Percentiles rank a stretch among this genome's conserved stretches.
Conservation (phyloP, 92 coral and sea anemone species). For the Anthopleura xanthogrammica region DNA sequence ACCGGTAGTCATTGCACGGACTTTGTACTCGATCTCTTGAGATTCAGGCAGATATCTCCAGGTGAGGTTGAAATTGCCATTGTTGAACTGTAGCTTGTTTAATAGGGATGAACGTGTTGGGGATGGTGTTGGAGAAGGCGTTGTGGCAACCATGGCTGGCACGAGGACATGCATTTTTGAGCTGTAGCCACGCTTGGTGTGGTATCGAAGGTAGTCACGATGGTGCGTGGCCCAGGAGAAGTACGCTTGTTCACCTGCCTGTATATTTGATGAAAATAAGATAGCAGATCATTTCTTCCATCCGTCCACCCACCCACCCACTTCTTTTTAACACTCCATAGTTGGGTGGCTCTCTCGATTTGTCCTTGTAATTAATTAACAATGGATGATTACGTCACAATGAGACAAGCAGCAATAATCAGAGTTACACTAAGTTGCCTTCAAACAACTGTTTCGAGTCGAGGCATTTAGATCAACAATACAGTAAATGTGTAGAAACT, state of each 20-base stretch:
- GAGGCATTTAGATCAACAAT: no score
- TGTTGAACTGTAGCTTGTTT: constrained; percentile 1
- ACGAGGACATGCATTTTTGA: background rate
- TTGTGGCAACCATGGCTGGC: background rate
- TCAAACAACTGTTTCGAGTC: no score
- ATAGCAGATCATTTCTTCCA: background rate
- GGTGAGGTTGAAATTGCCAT: constrained; percentile 2
- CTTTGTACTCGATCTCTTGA: constrained; percentile 39
- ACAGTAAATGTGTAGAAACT: no score
- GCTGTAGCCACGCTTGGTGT: background rate
- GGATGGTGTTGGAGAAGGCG: background rate
- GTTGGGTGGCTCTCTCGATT: background rate
- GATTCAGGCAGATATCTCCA: constrained; percentile 16
- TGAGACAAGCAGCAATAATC: background rate
- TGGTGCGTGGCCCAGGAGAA: background rate
- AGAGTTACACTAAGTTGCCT: no score
- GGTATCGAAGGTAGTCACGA: background rate
- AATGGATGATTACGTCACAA: no score
- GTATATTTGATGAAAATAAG: background rate
- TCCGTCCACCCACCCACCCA: no score
- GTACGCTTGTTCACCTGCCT: background rate
- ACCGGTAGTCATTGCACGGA: constrained; percentile 28
- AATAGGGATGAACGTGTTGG: background rate
- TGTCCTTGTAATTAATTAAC: background rate
- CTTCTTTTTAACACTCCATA: background rate